Evolutionary conservation across 2,113 vertebrate species (phyloP).

Genomic region (Pseudorhombus dupliciocellatus): DNA sequence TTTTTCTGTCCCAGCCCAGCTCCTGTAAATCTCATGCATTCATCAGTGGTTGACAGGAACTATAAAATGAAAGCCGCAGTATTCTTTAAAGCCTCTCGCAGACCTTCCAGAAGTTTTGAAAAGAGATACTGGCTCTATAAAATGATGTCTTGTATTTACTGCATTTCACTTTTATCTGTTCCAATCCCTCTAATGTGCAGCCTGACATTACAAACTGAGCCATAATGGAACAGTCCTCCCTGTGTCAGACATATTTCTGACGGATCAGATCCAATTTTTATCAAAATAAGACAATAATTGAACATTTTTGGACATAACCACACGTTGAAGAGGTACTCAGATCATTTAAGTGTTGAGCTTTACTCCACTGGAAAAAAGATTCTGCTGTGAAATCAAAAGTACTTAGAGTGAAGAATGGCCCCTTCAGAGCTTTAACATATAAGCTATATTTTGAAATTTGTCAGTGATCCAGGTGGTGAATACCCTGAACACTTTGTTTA

Average conservation of each 20-base stretch:
- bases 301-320: background rate
- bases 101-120: constrained; percentile 46
- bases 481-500: background rate
- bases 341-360: background rate
- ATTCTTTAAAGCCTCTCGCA: constrained; percentile 44
- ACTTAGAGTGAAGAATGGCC: background rate
- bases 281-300: background rate
- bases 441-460: constrained; percentile 5
- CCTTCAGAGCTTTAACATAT: constrained; percentile 2
- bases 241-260: constrained; percentile 1
- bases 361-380: background rate
- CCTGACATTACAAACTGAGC: constrained; percentile 13
- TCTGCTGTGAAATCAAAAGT: background rate
- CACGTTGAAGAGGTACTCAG: background rate
- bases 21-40: constrained; percentile 61
- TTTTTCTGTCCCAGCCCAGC: constrained; percentile 22
- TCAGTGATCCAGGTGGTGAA: constrained; percentile 14
- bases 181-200: constrained; percentile 31
- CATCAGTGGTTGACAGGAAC: constrained; percentile 61
- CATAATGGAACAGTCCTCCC: constrained; percentile 23
- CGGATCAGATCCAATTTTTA: background rate
- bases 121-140: constrained; percentile 37
- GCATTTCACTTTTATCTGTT: constrained; percentile 35
- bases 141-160: constrained; percentile 33
- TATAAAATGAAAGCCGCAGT: constrained; percentile 50